Conservation (phyloP, 2,797 vertebrate genomes). For the Huso huso region DNA sequence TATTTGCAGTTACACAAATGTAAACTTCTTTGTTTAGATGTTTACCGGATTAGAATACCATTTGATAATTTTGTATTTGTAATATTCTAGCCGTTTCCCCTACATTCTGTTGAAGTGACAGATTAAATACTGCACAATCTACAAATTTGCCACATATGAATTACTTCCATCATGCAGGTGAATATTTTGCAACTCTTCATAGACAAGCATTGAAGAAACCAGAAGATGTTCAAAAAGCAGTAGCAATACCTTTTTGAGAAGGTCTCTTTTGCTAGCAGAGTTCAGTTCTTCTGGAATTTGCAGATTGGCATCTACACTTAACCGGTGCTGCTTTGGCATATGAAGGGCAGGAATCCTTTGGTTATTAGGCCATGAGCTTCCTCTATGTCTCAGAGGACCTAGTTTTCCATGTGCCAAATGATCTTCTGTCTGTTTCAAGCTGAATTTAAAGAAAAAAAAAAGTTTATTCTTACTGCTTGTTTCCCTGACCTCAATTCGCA, state of each 20-base stretch:
- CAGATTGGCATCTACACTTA: constrained; percentile 91
- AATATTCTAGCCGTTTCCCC: no score
- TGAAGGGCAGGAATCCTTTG: constrained; percentile 73
- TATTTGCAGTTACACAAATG: no score
- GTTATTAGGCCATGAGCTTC: constrained; percentile 53
- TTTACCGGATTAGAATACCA: no score
- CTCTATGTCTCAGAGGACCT: constrained; percentile 71
- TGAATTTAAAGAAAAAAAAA: constrained; percentile 26
- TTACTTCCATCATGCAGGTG: no score
- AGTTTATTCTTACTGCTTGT: no score
- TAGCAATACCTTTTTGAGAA: constrained; percentile 77
- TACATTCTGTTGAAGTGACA: no score
- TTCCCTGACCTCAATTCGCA: no score
- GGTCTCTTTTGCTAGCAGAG: constrained; percentile 84
- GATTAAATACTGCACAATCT: no score
- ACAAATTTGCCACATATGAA: no score
- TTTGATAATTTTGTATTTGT: no score
- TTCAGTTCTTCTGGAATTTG: constrained; percentile 91
- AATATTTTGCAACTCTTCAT: no score
- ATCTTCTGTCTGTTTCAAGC: constrained; percentile 68
- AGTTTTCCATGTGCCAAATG: constrained; percentile 62
- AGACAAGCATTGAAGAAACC: background rate
- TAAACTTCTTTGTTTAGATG: no score
- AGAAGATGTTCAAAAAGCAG: background rate
- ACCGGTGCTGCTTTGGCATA: constrained; percentile 75